Evolutionary conservation across 1,140 invertebrate genomes (phyloP).

Genomic region (Drosophila repleta): DNA sequence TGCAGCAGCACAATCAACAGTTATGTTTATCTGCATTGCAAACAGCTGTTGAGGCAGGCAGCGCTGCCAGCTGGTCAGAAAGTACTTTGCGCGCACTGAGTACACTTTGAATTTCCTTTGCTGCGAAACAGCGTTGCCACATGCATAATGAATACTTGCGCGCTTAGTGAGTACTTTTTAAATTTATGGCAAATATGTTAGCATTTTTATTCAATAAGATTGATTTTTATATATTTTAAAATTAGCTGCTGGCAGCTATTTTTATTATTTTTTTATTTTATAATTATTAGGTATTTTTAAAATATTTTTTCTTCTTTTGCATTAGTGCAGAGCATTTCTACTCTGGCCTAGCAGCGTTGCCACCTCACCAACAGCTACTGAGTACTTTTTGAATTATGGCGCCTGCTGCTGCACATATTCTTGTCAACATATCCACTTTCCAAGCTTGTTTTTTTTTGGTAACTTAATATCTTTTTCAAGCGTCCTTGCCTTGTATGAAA

Average conservation of each 20-base stretch:
- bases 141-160: no score
- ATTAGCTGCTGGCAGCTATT: no score
- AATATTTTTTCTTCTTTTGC: no score
- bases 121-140: no score
- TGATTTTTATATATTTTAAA: no score
- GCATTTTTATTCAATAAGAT: no score
- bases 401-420: slow-evolving; percentile 7
- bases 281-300: no score
- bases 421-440: slow-evolving; percentile 31
- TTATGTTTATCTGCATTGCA: slow-evolving; percentile 14
- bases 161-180: no score
- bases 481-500: slow-evolving; percentile 67
- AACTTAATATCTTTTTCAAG: slow-evolving; percentile 45
- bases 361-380: background rate
- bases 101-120: no score
- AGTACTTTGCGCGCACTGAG: background rate
- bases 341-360: slow-evolving; percentile 1
- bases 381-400: slow-evolving; percentile 30
- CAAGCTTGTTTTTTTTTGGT: slow-evolving; percentile 24
- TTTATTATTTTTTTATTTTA: no score
- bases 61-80: slow-evolving; percentile 20
- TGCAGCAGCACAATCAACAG: slow-evolving; percentile 17
- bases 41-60: slow-evolving; percentile 14
- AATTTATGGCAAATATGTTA: no score
- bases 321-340: no score